phyloP scores from a whole-genome alignment of 2,888 invertebrate species.

The Volucella zonaria region DNA sequence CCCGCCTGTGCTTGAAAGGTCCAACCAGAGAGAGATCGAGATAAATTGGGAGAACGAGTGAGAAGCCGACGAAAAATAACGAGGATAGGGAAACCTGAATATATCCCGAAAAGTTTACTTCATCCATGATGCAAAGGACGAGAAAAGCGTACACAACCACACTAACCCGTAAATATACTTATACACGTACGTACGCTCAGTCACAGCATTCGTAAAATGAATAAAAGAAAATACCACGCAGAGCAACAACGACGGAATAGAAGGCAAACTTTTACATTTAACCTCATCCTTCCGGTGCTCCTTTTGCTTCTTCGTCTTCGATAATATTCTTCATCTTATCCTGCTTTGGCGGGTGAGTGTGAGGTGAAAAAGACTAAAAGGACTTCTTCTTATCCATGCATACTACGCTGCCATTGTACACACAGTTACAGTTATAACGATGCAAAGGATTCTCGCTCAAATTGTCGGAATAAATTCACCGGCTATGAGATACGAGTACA shows the following conservation, averaged over 20 bases:
- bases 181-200: not conserved
- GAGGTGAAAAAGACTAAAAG: constrained; percentile 60
- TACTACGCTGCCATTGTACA: constrained; percentile 11
- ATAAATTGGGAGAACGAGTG: not conserved
- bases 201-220: constrained; percentile 15
- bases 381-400: constrained; percentile 17
- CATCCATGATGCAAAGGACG: constrained; percentile 73
- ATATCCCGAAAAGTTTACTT: constrained; percentile 66
- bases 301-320: constrained; percentile 55
- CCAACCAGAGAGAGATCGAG: constrained; percentile 47
- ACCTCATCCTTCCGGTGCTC: constrained; percentile 71
- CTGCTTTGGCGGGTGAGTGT: not conserved
- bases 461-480: constrained; percentile 71
- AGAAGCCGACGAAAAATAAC: constrained; percentile 20
- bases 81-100: constrained; percentile 22
- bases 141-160: constrained; percentile 16
- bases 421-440: constrained; percentile 30
- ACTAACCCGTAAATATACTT: not conserved
- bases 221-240: constrained; percentile 55
- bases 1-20: constrained; percentile 70
- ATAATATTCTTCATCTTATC: constrained; percentile 68
- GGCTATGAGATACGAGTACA: constrained; percentile 23
- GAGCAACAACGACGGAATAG: constrained; percentile 50
- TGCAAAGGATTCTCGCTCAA: constrained; percentile 68
- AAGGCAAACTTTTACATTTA: constrained; percentile 74